Base-by-base conservation (phyloP, 2,797 vertebrate genomes). In the Melanotaenia boesemani region DNA sequence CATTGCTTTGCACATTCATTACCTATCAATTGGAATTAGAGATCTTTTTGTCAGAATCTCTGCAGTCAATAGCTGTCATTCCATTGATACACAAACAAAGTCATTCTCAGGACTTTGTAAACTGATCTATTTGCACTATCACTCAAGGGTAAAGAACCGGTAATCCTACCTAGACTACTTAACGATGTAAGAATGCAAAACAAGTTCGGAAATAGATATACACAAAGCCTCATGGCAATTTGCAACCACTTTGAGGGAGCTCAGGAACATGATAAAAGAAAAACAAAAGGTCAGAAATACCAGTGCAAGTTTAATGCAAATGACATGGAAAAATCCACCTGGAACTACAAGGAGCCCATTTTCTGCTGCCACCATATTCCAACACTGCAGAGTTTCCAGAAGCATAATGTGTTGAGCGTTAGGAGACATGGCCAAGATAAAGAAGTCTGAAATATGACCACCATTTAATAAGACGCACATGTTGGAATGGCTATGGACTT, bases 121-220 rank as follows among this genome's bases (percentile, higher is more conserved):
- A n/a, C 8, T 64, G 81, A 93, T 88, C 86, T 46, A 15, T 24
- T 13, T 26, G 59, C 16, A 39, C n/a, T 61, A 46, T 37, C 39
- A 8, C 56, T 80, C 67, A 82, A 72, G 68, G 55, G 57, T 50
- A 76, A 79, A 64, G 76, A 73, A 59, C 22, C 1, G 10, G 83
- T 83, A 88, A 91, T 75, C 72, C 77, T 59, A 88, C 63, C 85
- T 64, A 0, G n/a, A 15, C 68, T 65, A 48, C 62, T 87, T 75
- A 41, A 65, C 26, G 36, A 74, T 32, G 26, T 74, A 77, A 79
- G 59, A 56, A 73, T 13, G 30, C 77, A 72, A 41, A 50, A 39
- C 50, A 36, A 77, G 22, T 68, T n/a, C 32, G 55, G n/a, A 56
- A 6, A n/a, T 22, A 72, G 28, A 67, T 63, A 30, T 15, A 46